Base-by-base conservation (phyloP, 2,888 invertebrate genomes). In the Drepana falcataria region DNA sequence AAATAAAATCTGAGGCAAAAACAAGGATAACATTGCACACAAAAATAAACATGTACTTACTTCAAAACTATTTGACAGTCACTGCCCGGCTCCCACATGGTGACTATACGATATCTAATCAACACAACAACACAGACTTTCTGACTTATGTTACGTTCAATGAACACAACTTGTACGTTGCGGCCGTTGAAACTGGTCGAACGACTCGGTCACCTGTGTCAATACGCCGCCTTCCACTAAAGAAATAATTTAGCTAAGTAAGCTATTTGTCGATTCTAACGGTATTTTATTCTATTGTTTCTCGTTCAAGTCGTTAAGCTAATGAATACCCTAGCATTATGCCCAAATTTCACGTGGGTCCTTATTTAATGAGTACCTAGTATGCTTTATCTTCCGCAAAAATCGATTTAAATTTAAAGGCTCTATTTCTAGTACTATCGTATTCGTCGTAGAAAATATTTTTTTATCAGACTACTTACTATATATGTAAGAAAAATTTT, bases 51-150 rank as follows among this genome's bases (percentile, higher is more conserved):
- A 37, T 35, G 47, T 21, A 59, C 66, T 65, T 52, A 66, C 66
- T 55, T 53, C 48, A 57, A 34, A 52, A 66, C 37, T 7, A 44
- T 47, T 44, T 59, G 58, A 21, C 59, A 48, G 35, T 56, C 59
- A 37, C 55, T 56, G 6, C 54, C 35, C 9, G 61, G 52, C 35
- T 61, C 57, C 63, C 61, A 63, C 66, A 62, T 63, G 44, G 6
- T 44, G 44, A 44, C 21, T 21, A 21, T 21, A 21, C 21, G 21
- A 44, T 44, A 44, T 9, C 44, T 9, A 9, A 7, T 44, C 9
- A 44, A 9, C 44, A 44, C 7, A 6, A 44, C 44, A 44, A 44
- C 6, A 44, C 7, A 37, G 44, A 44, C 9, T 44, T 6, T 3
- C 44, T 3, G 9, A 9, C 7, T 44, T 3, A 9, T 9, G 44